Base-by-base conservation (phyloP, 2,113 vertebrate genomes). In the Solea senegalensis region DNA sequence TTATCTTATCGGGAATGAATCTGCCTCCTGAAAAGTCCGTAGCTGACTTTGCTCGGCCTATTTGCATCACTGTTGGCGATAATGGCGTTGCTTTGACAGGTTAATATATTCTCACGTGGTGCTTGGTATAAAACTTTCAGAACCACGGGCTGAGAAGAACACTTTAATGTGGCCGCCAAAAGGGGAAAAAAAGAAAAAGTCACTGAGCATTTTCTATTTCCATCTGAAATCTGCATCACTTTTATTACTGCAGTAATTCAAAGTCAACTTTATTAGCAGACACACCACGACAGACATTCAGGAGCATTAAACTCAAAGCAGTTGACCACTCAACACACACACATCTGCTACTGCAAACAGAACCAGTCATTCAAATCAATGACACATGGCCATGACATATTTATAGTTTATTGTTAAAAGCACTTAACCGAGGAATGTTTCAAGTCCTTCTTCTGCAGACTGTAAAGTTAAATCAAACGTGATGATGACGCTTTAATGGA, bases 201-300 rank as follows among this genome's bases (percentile, higher is more conserved):
- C 27, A 40, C n/a, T 21, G 16, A 50, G 28, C 13, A 12, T 48
- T 48, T 48, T 14, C 8, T 73, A 39, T 72, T 55, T 58, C 28
- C 57, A 66, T 76, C 79, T 82, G 76, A 56, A 11, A 5, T 58
- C 78, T 68, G 28, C 45, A 72, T 78, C 63, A 21, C 8, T 56
- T 78, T 64, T 71, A 78, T 67, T 44, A 53, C 45, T 11, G 48
- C 49, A 34, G 57, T 81, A 65, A 72, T 45, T 83, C 64, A 75
- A 2, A 21, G 41, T 61, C 41, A 53, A 9, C 46, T 74, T 73
- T 86, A 73, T 69, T 54, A 77, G 56, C 55, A 51, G 62, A 80
- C 50, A 11, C 43, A 46, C 48, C 34, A 34, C 13, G 61, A 53
- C 26, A 63, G 34, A 46, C 12, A 1, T 55, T 60, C 39, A 41